A percentile compares a stretch with the other conserved stretches of the same genome.
These are phyloP conservation scores for Cheilosia grossa DNA, from an alignment of 2,888 invertebrate genomes.

Conservation along the genomic window DNA sequence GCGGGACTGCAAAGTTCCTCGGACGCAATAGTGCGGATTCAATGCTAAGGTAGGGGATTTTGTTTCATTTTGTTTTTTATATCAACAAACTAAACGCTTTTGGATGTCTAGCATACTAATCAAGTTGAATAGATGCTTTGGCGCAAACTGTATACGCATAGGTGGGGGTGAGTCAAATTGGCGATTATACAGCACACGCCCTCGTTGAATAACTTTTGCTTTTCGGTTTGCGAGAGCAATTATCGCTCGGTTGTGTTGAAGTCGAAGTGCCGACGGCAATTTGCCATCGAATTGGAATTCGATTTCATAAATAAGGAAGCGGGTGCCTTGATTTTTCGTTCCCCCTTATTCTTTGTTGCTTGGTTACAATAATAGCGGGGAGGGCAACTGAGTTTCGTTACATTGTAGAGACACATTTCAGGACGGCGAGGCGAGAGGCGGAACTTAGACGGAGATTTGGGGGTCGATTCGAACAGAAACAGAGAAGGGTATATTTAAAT, in stretches of 20 bases:
- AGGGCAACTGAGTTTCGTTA: slow-evolving; percentile 15
- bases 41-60: not conserved
- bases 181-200: slow-evolving; percentile 2
- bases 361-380: not conserved
- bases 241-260: slow-evolving; percentile 46
- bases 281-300: slow-evolving; percentile 50
- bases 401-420: not conserved
- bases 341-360: slow-evolving; percentile 7
- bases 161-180: slow-evolving; percentile 39
- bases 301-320: slow-evolving; percentile 34
- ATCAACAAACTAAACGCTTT: slow-evolving; percentile 54
- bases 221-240: slow-evolving; percentile 19
- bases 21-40: slow-evolving; percentile 23
- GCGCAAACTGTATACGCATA: slow-evolving; percentile 29
- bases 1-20: slow-evolving; percentile 3
- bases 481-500: too few species aligned
- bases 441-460: too few species aligned
- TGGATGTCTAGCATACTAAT: slow-evolving; percentile 67
- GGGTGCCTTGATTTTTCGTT: slow-evolving; percentile 26
- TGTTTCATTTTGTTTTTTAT: slow-evolving; percentile 14
- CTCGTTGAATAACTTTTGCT: slow-evolving; percentile 25
- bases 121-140: slow-evolving; percentile 34
- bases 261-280: slow-evolving; percentile 51
- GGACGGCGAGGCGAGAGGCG: too few species aligned
- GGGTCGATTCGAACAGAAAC: too few species aligned